phyloP scores from a whole-genome alignment of 2,888 invertebrate genomes.

The Urechis unicinctus region DNA sequence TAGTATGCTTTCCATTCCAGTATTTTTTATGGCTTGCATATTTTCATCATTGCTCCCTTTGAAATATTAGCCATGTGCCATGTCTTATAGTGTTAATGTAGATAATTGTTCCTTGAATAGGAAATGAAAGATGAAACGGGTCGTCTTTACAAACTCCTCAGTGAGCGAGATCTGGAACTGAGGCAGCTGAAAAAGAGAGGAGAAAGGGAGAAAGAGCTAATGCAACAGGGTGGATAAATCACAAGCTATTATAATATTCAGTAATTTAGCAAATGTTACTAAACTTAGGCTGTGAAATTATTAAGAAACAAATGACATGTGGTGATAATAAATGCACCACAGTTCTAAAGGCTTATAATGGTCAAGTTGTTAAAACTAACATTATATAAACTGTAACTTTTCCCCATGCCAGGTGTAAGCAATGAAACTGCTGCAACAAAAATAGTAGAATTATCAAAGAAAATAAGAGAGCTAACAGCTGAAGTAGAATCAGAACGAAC shows the following conservation, averaged over 20 bases:
- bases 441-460: conserved; percentile 50
- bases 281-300: no score
- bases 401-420: conserved; percentile 14
- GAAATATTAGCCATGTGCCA: no score
- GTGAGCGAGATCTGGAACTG: conserved; percentile 49
- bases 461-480: conserved; percentile 46
- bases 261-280: no score
- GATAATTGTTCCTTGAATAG: conserved; percentile 4
- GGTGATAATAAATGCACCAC: no score
- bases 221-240: background rate
- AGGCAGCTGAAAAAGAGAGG: conserved; percentile 41
- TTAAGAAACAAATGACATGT: no score
- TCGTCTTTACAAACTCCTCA: conserved; percentile 45
- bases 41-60: no score
- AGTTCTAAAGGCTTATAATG: no score
- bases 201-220: conserved; percentile 30
- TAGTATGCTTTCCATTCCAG: no score
- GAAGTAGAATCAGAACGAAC: conserved; percentile 46
- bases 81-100: no score
- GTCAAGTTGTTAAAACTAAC: no score
- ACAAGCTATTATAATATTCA: background rate
- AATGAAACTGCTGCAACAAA: conserved; percentile 48
- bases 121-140: conserved; percentile 50
- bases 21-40: no score
- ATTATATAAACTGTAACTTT: no score